Conservation (phyloP, 1,140 invertebrate species). For the Condylostylus longicornis region DNA sequence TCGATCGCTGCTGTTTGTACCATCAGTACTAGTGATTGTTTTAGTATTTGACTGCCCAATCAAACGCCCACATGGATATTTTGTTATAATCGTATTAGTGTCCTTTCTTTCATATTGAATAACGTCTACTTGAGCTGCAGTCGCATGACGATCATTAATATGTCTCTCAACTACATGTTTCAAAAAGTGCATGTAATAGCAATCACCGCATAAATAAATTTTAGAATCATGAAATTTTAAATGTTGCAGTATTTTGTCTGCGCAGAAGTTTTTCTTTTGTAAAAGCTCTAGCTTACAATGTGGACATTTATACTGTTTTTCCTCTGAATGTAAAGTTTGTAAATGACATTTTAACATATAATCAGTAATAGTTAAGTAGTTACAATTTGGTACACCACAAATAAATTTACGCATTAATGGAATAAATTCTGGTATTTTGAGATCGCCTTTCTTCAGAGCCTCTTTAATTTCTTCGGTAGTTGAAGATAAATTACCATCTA, state of each 20-base stretch:
- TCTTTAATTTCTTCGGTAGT: background rate
- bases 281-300: conserved; percentile 45
- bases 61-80: too few species aligned
- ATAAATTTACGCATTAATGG: conserved; percentile 48
- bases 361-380: conserved; percentile 56
- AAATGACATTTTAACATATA: conserved; percentile 54
- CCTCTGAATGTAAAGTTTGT: conserved; percentile 48
- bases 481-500: too few species aligned
- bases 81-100: conserved; percentile 4
- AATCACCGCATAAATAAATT: conserved; percentile 53
- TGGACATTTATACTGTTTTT: conserved; percentile 45
- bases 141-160: conserved; percentile 44
- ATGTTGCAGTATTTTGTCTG: conserved; percentile 48
- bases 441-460: background rate
- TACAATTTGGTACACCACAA: conserved; percentile 51
- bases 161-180: conserved; percentile 49
- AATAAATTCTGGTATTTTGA: conserved; percentile 35
- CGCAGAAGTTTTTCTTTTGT: conserved; percentile 21
- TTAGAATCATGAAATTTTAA: conserved; percentile 56
- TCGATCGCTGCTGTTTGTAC: too few species aligned
- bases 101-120: conserved; percentile 12
- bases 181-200: conserved; percentile 46
- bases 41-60: too few species aligned
- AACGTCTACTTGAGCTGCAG: conserved; percentile 39
- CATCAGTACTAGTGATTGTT: too few species aligned